Evolutionary conservation across 2,113 vertebrate species (phyloP), one percentile per base, ranked within the genome.

Genomic region (Suricata suricatta): DNA sequence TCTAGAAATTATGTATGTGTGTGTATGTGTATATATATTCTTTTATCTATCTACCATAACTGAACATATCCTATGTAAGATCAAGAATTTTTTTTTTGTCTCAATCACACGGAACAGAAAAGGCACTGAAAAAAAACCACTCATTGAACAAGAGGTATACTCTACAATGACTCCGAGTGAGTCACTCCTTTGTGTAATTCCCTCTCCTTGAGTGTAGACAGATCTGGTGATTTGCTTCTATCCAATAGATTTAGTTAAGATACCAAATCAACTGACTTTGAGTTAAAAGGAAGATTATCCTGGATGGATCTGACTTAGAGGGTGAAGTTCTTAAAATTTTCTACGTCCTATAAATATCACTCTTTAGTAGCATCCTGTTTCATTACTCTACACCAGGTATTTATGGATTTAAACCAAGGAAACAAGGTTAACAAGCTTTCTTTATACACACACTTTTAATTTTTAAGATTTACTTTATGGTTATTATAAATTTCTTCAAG

Each of bases 381-480:
- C 25, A 63, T 83, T 84, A 64, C 3, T 90, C 3, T 76, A n/a
- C 79, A 52, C 4, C 2, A 83, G 16, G 16, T 68, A 79, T 41
- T 84, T 88, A 52, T 66, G 44, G 33, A 64, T 47, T 35, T 60
- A 44, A 60, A 95, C 38, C 50, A 95, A 81, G 79, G 19, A 52
- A 72, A 35, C 72, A 80, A n/a, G 3, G 1, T 85, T 69, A 72
- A 50, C 52, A 25, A 31, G 16, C 3, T 68, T 84, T 60, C 60
- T 95, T 87, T 79, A 87, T 54, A 23, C 5, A 76, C 2, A 71
- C 8, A 6, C 7, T 74, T 92, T 94, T 25, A 50, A 92, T 88
- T 93, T 77, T 95, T 74, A 88, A 41, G 44, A 64, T 93, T 71
- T 79, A 77, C 69, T 86, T 91, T 77, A 66, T 79, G 17, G 23